These are phyloP conservation scores for Coptodon bakossiorum DNA, from an alignment of 2,113 vertebrate genomes.

Conservation along the genomic window DNA sequence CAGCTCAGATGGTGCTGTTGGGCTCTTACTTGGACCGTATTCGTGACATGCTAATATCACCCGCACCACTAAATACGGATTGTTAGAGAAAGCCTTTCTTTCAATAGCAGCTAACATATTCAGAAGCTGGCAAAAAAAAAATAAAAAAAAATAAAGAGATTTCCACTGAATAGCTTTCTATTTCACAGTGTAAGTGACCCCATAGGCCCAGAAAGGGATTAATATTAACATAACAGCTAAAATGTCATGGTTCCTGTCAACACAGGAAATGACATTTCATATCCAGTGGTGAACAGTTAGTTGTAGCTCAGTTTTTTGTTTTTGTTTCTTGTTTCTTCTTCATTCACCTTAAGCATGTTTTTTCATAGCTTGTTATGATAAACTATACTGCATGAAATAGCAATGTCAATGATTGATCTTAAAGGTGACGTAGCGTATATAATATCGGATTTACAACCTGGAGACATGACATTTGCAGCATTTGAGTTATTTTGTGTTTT, in stretches of 20 bases:
- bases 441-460: not conserved
- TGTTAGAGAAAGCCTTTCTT: not conserved
- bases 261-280: not conserved
- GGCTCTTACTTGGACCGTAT: not conserved
- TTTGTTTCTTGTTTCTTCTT: not conserved
- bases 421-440: not conserved
- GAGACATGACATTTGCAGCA: not conserved
- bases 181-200: not conserved
- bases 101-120: not conserved
- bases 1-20: not conserved
- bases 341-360: not conserved
- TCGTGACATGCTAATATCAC: not conserved
- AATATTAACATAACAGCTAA: not conserved
- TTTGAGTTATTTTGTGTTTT: not conserved
- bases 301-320: not conserved
- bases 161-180: not conserved
- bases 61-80: not conserved
- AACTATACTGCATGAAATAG: not conserved
- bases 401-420: not conserved
- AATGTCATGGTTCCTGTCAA: not conserved
- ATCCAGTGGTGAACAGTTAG: not conserved
- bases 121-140: not conserved
- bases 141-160: not conserved
- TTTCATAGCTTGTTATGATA: not conserved
- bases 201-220: not conserved